These are phyloP conservation scores for Silurus glanis DNA, from an alignment of 2,113 vertebrate genomes.

Conservation along the genomic window DNA sequence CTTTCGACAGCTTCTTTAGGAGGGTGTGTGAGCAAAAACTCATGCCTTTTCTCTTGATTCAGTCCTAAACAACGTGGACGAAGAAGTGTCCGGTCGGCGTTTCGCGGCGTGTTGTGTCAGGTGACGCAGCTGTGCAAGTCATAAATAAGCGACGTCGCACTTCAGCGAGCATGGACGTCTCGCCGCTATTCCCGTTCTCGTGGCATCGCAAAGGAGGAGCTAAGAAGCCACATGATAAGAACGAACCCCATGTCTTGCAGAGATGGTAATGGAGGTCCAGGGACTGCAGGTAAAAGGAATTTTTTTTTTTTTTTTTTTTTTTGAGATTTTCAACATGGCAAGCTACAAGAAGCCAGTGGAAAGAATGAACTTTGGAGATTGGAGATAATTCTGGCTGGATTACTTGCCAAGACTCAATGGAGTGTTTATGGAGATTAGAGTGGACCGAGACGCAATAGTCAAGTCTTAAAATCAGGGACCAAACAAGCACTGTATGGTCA, in stretches of 20 bases:
- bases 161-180: neutral
- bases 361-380: slow-evolving; percentile 5
- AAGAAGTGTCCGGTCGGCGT: neutral
- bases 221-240: neutral
- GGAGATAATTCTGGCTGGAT: neutral
- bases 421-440: neutral
- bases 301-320: neutral
- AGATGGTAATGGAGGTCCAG: neutral
- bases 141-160: slow-evolving; percentile 24
- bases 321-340: no score
- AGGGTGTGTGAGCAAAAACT: neutral
- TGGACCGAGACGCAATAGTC: neutral
- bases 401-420: neutral
- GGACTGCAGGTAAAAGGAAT: neutral
- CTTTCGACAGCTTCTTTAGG: neutral
- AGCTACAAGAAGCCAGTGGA: neutral
- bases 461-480: neutral
- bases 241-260: neutral
- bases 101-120: neutral
- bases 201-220: neutral
- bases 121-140: slow-evolving; percentile 22
- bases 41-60: neutral
- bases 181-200: neutral
- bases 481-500: neutral
- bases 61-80: neutral